These are phyloP conservation scores for Chaetorhynchus papuensis DNA, from an alignment of 2,113 vertebrate species.

Conservation along the genomic window DNA sequence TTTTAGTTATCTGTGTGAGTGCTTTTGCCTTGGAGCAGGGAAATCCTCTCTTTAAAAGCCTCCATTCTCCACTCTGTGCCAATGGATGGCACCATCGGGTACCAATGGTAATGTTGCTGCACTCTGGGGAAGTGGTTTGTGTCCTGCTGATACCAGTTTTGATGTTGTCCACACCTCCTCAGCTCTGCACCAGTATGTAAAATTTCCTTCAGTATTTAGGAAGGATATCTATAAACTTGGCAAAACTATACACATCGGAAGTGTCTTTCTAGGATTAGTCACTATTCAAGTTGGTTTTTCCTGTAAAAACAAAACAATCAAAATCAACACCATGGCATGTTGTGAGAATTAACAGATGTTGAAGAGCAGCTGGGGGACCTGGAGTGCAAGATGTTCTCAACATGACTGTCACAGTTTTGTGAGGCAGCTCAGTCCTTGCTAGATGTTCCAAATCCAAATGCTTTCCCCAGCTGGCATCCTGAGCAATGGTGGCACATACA, in stretches of 20 bases:
- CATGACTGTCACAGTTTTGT: not conserved
- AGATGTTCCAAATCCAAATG: not conserved
- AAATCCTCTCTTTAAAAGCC: constrained; percentile 17
- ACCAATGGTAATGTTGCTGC: not conserved
- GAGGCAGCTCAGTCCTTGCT: not conserved
- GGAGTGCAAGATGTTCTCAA: not conserved
- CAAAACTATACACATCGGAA: not conserved
- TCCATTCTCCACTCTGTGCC: not conserved
- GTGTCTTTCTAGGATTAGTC: not conserved
- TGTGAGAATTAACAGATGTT: not conserved
- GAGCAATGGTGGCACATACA: not conserved
- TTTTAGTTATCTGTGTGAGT: not conserved
- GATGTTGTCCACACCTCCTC: not conserved
- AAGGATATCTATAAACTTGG: not conserved
- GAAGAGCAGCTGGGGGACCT: not conserved
- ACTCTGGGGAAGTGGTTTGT: not conserved
- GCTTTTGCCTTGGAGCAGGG: not conserved
- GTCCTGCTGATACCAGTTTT: not conserved
- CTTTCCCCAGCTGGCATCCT: not conserved
- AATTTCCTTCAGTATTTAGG: not conserved
- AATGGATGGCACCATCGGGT: not conserved
- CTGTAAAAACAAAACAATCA: not conserved
- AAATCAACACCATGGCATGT: not conserved
- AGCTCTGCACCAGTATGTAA: not conserved
- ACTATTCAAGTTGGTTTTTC: not conserved